These are phyloP conservation scores for Notodonta ziczac DNA, from an alignment of 2,888 invertebrate species.

Conservation along the genomic window DNA sequence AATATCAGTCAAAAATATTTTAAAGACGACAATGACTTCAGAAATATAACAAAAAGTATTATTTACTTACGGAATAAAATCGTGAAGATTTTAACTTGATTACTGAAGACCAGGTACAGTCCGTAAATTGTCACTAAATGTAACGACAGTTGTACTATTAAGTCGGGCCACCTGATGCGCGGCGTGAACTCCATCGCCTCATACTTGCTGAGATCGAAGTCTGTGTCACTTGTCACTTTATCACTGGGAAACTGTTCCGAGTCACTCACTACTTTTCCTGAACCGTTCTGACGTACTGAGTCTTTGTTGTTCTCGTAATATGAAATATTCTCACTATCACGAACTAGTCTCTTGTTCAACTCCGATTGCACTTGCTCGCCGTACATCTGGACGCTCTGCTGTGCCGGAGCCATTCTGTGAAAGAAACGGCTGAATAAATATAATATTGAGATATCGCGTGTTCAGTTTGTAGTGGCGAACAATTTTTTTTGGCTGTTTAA, in stretches of 20 bases:
- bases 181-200: constrained; percentile 84
- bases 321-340: constrained; percentile 42
- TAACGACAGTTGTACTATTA: constrained; percentile 87
- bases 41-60: too few relatives aligned
- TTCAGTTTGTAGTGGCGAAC: neutral
- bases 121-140: constrained; percentile 89
- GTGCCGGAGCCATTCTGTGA: constrained; percentile 66
- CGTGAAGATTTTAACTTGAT: constrained; percentile 85
- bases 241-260: constrained; percentile 32
- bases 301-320: constrained; percentile 59
- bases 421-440: constrained; percentile 10
- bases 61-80: constrained; percentile 88
- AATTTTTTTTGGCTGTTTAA: neutral
- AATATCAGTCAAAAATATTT: too few relatives aligned
- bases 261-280: constrained; percentile 1
- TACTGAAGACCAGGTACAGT: constrained; percentile 86
- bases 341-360: constrained; percentile 55
- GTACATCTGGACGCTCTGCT: constrained; percentile 56
- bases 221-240: constrained; percentile 49
- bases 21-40: too few relatives aligned
- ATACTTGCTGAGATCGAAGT: constrained; percentile 70
- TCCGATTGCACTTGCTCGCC: constrained; percentile 46
- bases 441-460: constrained; percentile 4
- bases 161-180: constrained; percentile 89
- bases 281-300: constrained; percentile 47